These are phyloP conservation scores for Tyto alba DNA, from an alignment of 2,113 vertebrate species.

Conservation along the genomic window DNA sequence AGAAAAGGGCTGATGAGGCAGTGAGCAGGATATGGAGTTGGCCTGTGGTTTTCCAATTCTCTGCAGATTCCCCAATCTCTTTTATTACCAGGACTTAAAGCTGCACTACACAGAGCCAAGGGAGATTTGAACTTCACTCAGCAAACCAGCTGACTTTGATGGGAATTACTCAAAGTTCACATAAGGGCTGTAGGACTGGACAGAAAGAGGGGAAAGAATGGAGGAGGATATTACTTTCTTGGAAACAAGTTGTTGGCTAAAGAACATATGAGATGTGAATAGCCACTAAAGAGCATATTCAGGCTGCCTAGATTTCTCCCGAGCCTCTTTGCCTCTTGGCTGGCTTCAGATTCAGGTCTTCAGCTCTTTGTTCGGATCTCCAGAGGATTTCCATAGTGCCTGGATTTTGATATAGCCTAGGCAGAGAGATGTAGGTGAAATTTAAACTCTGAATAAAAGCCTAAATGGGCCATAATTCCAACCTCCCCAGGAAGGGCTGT, in stretches of 20 bases:
- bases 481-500: conserved; percentile 17
- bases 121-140: conserved; percentile 39
- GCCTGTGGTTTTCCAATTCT: conserved; percentile 15
- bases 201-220: conserved; percentile 23
- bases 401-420: conserved; percentile 35
- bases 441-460: conserved; percentile 24
- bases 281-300: conserved; percentile 56
- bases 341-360: conserved; percentile 56
- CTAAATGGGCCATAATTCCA: conserved; percentile 39
- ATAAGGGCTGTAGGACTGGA: conserved; percentile 38
- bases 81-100: conserved; percentile 45
- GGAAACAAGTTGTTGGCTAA: conserved; percentile 55
- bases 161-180: conserved; percentile 52
- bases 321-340: conserved; percentile 62
- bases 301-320: conserved; percentile 45
- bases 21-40: conserved; percentile 22
- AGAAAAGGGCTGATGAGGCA: conserved; percentile 28
- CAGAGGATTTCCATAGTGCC: conserved; percentile 16
- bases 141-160: conserved; percentile 53
- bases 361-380: conserved; percentile 29
- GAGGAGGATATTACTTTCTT: conserved; percentile 56
- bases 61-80: neutral
- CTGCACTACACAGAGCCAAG: conserved; percentile 7
- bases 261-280: conserved; percentile 35
- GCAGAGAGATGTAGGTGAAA: conserved; percentile 25